Base-by-base conservation (phyloP, 2,888 invertebrate species). In the Tetropium fuscum region DNA sequence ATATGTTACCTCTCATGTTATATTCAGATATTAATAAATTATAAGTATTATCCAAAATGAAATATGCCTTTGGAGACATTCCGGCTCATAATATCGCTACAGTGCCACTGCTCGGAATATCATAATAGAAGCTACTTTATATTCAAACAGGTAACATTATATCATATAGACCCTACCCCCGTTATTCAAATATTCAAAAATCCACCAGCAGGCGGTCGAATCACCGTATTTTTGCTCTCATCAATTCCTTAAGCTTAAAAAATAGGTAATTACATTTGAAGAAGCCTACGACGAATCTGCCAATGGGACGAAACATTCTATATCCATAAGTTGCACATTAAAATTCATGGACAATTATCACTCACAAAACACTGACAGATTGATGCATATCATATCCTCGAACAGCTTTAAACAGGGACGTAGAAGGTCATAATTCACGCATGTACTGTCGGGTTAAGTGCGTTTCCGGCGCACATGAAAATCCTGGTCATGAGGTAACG, bases 261-360 rank as follows among this genome's bases (percentile, higher is more conserved):
- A 32, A 32, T 47, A 19, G 25, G 27, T 63, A 60, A 59, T 66
- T 66, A 66, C 66, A 66, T 66, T 59, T 13, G 22, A 19, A 54
- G 40, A 47, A 36, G 45, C 60, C 54, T 57, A 60, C 11, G 60
- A 36, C 13, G 47, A 51, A 48, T 40, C 36, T 18, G 41, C 47
- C 53, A 44, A 13, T 36, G 22, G 45, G n/a, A 22, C 8, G 22
- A 8, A 41, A 53, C 60, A 58, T 47, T 27, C 44, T 56, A 41
- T 49, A 58, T 66, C 63, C 66, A 61, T 44, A 45, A 47, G n/a
- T 25, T 41, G 44, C 65, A 54, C 64, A 60, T 58, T 15, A 53
- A 22, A 51, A 48, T 53, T 38, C 30, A 40, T 51, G 40, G 22
- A n/a, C 19, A 45, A 56, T 11, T 43, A 49, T 18, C 61, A 58